phyloP scores from a whole-genome alignment of 2,797 vertebrate genomes.

The Lagodon rhomboides region DNA sequence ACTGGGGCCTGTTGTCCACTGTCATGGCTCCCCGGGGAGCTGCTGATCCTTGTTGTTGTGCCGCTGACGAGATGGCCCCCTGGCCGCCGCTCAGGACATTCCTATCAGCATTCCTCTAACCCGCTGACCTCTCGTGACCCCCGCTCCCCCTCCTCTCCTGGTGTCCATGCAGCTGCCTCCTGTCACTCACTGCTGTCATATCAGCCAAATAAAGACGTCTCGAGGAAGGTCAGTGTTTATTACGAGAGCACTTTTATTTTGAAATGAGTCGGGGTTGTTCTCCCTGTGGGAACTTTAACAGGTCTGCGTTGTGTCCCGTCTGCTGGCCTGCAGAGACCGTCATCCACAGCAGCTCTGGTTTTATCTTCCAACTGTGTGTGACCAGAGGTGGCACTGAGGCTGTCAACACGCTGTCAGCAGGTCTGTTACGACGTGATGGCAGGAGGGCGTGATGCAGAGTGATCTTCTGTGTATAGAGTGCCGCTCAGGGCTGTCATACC shows the following conservation, averaged over 20 bases:
- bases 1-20: constrained; percentile 9
- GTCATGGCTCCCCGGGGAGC: constrained; percentile 54
- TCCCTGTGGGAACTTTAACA: constrained; percentile 5
- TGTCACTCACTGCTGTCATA: constrained; percentile 60
- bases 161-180: constrained; percentile 64
- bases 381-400: constrained; percentile 1
- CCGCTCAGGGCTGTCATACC: neutral
- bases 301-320: neutral
- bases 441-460: neutral
- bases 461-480: neutral
- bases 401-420: constrained; percentile 16
- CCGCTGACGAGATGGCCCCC: constrained; percentile 26
- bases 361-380: constrained; percentile 12
- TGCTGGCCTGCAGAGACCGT: neutral
- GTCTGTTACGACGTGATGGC: neutral
- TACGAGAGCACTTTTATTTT: too few species aligned
- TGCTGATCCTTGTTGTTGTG: constrained; percentile 37
- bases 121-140: constrained; percentile 66
- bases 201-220: constrained; percentile 36
- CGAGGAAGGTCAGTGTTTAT: constrained; percentile 9
- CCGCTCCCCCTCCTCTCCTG: constrained; percentile 44
- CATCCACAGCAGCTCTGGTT: neutral
- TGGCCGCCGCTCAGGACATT: constrained; percentile 47
- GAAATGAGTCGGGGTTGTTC: too few species aligned
- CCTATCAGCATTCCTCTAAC: constrained; percentile 72